Evolutionary conservation across 2,888 invertebrate species (phyloP), one percentile per base, ranked within the genome.

Genomic region (Ormyrus thymus): DNA sequence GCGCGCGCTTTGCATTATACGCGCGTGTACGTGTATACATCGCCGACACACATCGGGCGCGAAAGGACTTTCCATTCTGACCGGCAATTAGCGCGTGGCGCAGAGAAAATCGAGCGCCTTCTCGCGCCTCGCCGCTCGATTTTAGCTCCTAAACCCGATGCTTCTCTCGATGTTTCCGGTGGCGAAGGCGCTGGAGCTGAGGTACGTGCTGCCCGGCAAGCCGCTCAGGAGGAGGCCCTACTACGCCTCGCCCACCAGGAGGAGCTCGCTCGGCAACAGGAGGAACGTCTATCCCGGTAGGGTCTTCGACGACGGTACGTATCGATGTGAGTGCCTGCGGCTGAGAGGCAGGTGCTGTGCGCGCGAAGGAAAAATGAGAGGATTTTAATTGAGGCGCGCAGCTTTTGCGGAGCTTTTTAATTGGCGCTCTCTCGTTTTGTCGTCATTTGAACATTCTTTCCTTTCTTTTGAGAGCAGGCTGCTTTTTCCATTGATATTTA

Each of bases 251-350:
- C 84, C 84, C 7, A 82, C 82, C 6, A 71, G 83, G 0, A 74
- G 84, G 53, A 83, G 87, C 59, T 83, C 84, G 6, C 62, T 81
- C 6, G 77, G 84, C 15, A 89, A 89, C 79, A 82, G 90, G 76
- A 84, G 89, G 79, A 89, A 89, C 78, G 87, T 89, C 78, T 87
- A 85, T 62, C 81, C 86, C 81, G 89, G 90, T 90, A 76, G 58
- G 74, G 29, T 29, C 29, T 29, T 29, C 4, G 29, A 29, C 29
- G 29, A 29, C 4, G 29, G 29, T 29, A 29, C 4, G 29, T 29
- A 29, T 29, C 29, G 4, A 29, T 29, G 29, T 29, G 4, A 29
- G 29, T 29, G 29, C 29, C n/a, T n/a, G n/a, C 4, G 29, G 29
- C 29, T 29, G 4, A 29, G 29, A 29, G 1, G 29, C n/a, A n/a